Evolutionary conservation across 2,113 vertebrate genomes (phyloP).

Genomic region (Choloepus hoffmanni): DNA sequence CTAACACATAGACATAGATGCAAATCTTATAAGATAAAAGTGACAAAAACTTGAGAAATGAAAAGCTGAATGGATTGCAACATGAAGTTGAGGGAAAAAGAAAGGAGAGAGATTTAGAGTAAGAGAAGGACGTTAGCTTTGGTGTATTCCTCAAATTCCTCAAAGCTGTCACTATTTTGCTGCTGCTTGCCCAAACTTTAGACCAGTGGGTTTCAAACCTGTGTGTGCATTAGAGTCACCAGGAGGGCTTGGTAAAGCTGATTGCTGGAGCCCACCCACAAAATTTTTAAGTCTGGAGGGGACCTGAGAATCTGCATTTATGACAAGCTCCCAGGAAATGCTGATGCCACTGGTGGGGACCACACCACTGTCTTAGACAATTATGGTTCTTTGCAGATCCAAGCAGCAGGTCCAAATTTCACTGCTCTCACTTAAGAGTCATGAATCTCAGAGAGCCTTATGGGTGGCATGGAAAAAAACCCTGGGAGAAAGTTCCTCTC

Average conservation of each 20-base stretch:
- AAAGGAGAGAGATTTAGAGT: background rate
- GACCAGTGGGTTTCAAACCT: background rate
- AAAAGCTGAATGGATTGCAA: background rate
- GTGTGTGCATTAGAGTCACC: accelerated
- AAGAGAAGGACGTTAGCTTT: background rate
- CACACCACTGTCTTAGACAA: accelerated
- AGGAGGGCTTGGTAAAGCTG: background rate
- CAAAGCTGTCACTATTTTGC: too few species aligned
- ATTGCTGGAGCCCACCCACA: accelerated
- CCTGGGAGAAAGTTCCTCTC: background rate
- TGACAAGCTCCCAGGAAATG: background rate
- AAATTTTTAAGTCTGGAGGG: background rate
- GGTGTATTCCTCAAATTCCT: background rate
- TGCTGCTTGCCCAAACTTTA: background rate
- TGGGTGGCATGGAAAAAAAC: background rate
- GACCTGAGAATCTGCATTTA: background rate
- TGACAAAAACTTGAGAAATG: background rate
- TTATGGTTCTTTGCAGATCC: background rate
- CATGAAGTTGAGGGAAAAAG: background rate
- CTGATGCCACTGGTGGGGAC: background rate
- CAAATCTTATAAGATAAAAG: background rate
- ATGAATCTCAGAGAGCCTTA: background rate
- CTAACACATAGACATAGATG: background rate
- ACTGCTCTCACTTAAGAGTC: background rate
- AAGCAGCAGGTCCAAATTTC: background rate